Base-by-base conservation (phyloP, 2,888 invertebrate genomes). In the Sinohyriopsis cumingii region DNA sequence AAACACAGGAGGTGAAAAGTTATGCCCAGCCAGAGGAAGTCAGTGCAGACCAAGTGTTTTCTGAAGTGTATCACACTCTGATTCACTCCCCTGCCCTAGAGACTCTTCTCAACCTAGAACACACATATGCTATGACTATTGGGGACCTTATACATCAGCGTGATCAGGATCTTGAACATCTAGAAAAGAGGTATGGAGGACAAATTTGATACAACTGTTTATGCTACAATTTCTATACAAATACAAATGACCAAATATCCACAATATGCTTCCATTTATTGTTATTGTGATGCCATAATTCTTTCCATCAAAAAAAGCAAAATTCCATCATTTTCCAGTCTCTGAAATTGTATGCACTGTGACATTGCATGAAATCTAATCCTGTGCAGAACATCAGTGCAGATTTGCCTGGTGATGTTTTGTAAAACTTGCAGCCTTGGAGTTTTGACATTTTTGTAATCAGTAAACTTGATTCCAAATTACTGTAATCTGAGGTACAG, bases 21-120 rank as follows among this genome's bases (percentile, higher is more conserved):
- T 96, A 94, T 92, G 95, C 95, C 0, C 95, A 95, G 86, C 82
- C 84, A n/a, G 86, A 86, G 60, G 85, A 83, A 59, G 78, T 86
- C 24, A 84, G 84, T 15, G 81, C 96, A 89, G 95, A 96, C 87
- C 95, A 96, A 90, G 92, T 95, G 57, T 95, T 96, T 91, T 95
- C 95, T 3, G 94, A 94, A 5, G 95, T 95, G 28, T 96, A 96
- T 89, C 95, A 96, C 88, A 92, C 92, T 75, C 89, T 94, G 76
- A 95, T 96, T 3, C 96, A 96, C 89, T 96, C 96, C 0, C 94
- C 95, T 0, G 95, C 95, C 0, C 91, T 97, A 33, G 95, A 96
- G 87, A 95, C 95, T 0, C 95, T 98, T 87, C 92, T 98, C 25
- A 95, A 95, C 84, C 93, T 95, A 55, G 97, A 98, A 89, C 95